A percentile compares a stretch with the other conserved stretches of the same genome.
Conservation (phyloP, 2,888 invertebrate genomes). For the Dryadula phaetusa region DNA sequence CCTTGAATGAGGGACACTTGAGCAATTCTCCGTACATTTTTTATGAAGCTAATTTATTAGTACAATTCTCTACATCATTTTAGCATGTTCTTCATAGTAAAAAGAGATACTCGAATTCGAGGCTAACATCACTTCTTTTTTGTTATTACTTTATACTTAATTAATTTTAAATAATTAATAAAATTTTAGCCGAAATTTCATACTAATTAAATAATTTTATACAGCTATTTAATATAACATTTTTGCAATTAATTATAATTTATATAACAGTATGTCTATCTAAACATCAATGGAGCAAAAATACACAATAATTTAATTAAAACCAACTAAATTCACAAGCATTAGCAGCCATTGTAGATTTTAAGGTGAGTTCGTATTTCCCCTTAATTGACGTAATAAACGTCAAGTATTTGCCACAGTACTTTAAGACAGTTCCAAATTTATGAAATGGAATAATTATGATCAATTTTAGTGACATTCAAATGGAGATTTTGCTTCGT, state of each 20-base stretch:
- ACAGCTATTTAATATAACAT: too few species aligned
- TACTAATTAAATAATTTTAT: too few species aligned
- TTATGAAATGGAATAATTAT: conserved; percentile 64
- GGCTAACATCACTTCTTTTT: too few species aligned
- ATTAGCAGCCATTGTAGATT: conserved; percentile 38
- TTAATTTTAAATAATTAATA: too few species aligned
- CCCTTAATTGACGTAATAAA: conserved; percentile 73
- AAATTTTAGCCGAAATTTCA: too few species aligned
- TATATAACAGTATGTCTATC: too few species aligned
- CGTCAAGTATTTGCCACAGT: conserved; percentile 46
- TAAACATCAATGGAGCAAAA: too few species aligned
- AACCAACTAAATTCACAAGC: conserved; percentile 31
- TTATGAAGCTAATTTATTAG: neutral
- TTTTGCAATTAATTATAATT: too few species aligned
- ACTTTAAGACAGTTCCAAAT: conserved; percentile 63
- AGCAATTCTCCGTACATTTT: conserved; percentile 6
- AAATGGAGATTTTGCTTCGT: conserved; percentile 59
- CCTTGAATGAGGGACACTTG: conserved; percentile 10
- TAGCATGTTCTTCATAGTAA: neutral
- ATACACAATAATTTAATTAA: conserved; percentile 2
- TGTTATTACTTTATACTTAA: too few species aligned
- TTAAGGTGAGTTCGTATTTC: conserved; percentile 59
- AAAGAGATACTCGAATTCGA: neutral
- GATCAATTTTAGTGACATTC: conserved; percentile 62
- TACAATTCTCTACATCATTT: neutral